phyloP scores from a whole-genome alignment of 1,140 invertebrate species.

The Harpegnathos saltator region DNA sequence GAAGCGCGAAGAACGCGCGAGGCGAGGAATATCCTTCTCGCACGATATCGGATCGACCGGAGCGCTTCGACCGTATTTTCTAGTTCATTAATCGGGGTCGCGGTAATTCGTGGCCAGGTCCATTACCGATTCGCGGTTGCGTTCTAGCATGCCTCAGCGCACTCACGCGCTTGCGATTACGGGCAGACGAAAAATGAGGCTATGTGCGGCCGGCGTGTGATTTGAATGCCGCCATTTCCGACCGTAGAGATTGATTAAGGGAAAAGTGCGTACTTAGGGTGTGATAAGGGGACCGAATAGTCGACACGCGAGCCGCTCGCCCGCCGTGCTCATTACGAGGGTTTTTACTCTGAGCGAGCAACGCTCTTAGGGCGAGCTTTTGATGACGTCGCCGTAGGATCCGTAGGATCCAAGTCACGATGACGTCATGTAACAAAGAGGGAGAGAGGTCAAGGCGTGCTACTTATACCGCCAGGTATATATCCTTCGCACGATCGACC shows the following conservation, averaged over 20 bases:
- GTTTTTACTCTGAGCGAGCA: conserved; percentile 58
- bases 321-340: conserved; percentile 51
- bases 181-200: conserved; percentile 17
- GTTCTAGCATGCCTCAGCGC: not conserved
- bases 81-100: not conserved
- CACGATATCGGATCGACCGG: not conserved
- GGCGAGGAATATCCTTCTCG: not conserved
- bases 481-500: conserved; percentile 17
- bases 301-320: conserved; percentile 65
- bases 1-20: not conserved
- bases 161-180: not conserved
- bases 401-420: conserved; percentile 19
- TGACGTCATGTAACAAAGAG: conserved; percentile 62
- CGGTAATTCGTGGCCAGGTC: not conserved
- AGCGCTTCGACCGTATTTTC: not conserved
- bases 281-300: conserved; percentile 61
- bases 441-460: conserved; percentile 70
- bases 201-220: conserved; percentile 16
- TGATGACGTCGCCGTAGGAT: conserved; percentile 67
- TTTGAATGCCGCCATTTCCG: conserved; percentile 48
- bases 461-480: conserved; percentile 28
- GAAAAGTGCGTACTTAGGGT: conserved; percentile 46
- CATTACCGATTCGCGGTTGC: not conserved
- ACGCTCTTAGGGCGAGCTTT: conserved; percentile 54
- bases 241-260: conserved; percentile 7